These are phyloP conservation scores for Rousettus madagascariensis DNA, from an alignment of 2,797 vertebrate genomes.

Conservation along the genomic window DNA sequence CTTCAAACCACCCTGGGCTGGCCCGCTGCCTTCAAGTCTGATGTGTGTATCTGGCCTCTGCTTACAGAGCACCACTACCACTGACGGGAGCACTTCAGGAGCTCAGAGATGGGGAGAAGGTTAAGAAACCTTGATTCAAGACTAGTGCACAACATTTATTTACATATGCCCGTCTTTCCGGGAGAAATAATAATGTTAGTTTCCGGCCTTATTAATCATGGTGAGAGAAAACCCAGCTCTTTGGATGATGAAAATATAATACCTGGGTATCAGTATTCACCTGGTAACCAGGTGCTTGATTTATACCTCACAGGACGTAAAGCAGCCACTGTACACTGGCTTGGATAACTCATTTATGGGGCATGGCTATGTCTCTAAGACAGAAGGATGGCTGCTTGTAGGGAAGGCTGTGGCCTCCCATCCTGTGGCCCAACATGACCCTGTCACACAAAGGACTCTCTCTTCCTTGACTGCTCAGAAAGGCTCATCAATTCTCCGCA, in stretches of 20 bases:
- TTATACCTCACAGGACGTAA: background rate
- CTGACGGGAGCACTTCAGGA: fast-evolving
- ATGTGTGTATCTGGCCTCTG: background rate
- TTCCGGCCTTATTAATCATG: background rate
- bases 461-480: background rate
- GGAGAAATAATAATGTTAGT: background rate
- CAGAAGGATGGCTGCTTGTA: background rate
- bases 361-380: background rate
- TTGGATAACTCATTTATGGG: background rate
- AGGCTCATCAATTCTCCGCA: constrained; percentile 47
- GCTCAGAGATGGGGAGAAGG: too few relatives aligned
- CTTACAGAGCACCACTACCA: background rate
- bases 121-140: background rate
- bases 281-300: background rate
- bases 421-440: fast-evolving
- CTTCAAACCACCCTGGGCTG: background rate
- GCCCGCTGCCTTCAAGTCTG: background rate
- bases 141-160: fast-evolving
- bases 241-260: background rate
- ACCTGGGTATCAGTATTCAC: background rate
- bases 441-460: background rate
- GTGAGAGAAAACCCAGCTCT: background rate
- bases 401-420: background rate
- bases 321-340: too few relatives aligned
- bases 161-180: background rate